A percentile compares a stretch with the other conserved stretches of the same genome.
phyloP scores from a whole-genome alignment of 2,797 vertebrate species.

The Kryptolebias ocellatus region DNA sequence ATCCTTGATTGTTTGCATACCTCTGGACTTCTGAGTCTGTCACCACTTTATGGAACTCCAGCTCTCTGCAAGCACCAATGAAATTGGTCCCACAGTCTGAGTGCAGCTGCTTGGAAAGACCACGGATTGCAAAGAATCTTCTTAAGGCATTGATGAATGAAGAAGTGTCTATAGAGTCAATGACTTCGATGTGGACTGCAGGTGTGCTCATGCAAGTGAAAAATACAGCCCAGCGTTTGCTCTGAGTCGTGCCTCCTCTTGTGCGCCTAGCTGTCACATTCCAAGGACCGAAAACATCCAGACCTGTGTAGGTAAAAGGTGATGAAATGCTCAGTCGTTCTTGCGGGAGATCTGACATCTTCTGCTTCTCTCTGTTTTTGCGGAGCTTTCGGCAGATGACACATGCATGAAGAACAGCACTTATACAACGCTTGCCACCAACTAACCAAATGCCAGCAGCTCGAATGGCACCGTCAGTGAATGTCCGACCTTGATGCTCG shows the following conservation, averaged over 20 bases:
- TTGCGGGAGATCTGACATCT: background rate
- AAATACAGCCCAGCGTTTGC: background rate
- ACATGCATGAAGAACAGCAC: background rate
- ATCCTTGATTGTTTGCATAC: no score
- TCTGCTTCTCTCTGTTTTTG: background rate
- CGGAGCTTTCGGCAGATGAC: background rate
- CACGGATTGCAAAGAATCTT: background rate
- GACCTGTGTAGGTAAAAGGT: background rate
- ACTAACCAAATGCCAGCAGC: background rate
- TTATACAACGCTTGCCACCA: background rate
- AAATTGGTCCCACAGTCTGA: background rate
- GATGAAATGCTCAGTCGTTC: background rate
- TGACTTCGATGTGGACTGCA: background rate
- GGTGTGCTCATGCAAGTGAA: background rate
- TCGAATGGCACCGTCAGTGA: background rate
- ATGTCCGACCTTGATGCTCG: background rate
- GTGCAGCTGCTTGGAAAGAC: background rate
- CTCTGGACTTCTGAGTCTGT: no score
- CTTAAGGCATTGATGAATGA: background rate
- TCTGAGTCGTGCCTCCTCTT: background rate
- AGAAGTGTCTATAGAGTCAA: background rate
- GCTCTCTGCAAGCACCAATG: no score
- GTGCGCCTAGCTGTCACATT: background rate
- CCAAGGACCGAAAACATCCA: background rate
- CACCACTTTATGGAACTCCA: no score